Evolutionary conservation across 2,797 vertebrate species (phyloP), one percentile per base, ranked within the genome.

Genomic region (Enteromius treurensis): DNA sequence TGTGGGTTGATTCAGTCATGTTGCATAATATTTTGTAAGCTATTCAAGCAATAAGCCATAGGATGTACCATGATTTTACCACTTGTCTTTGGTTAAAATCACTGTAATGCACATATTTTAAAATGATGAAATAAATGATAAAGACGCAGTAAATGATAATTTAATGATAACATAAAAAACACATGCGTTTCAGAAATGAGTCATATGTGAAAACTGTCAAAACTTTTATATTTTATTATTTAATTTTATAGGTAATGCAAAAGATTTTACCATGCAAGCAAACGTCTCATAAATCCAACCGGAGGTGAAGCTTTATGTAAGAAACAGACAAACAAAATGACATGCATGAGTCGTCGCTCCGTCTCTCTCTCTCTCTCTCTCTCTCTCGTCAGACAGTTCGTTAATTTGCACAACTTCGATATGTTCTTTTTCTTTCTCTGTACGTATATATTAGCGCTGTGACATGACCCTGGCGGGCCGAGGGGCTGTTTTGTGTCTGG

Each of bases 381-480:
- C 29, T 21, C 5, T 45, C 74, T 74, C 55, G 64, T 85, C 92
- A 93, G 93, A 94, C 94, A 92, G 92, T 93, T 94, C 90, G 92
- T 93, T 95, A 94, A 94, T 95, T 94, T 94, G 94, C 93, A 93
- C 90, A 91, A 93, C 89, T 92, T 93, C 90, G 87, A 91, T 83
- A 80, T 84, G 21, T 85, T 81, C 58, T 47, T 85, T 11, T n/a
- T 84, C 78, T 81, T 68, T 88, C 86, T 88, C 83, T 84, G 80
- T 88, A 84, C 93, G 95, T 96, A 93, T 95, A 94, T 95, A 94
- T 96, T 94, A 95, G 95, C 86, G 92, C 91, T 92, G 95, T 95
- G 95, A 95, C 94, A 93, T 96, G 96, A 97, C 96, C 96, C 95
- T 92, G 89, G 93, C 89, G 89, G 94, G 94, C 94, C 90, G 92